Conservation (phyloP, 2,888 invertebrate genomes). For the Caradrina kadenii region DNA sequence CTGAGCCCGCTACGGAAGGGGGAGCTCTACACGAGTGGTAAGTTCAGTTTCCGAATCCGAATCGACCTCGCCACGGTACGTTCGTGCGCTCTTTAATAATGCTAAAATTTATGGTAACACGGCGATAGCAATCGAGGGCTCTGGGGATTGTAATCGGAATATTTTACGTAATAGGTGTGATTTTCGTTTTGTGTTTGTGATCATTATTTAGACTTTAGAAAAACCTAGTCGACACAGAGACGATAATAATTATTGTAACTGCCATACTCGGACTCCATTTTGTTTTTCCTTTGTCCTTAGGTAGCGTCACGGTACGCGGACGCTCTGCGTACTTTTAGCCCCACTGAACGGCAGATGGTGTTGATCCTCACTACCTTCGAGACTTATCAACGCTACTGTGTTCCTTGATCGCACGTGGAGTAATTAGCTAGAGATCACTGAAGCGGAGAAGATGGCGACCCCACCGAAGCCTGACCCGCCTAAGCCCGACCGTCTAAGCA, state of each 20-base stretch:
- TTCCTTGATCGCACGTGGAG: background rate
- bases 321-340: background rate
- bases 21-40: constrained; percentile 68
- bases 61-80: constrained; percentile 80
- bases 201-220: background rate
- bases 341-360: background rate
- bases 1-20: constrained; percentile 46
- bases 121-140: constrained; percentile 10
- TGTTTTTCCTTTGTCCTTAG: constrained; percentile 22
- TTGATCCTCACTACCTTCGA: background rate
- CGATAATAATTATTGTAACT: background rate
- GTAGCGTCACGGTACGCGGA: background rate
- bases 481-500: background rate
- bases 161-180: constrained; percentile 6
- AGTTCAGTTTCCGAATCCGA: constrained; percentile 69
- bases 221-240: background rate
- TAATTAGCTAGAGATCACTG: background rate
- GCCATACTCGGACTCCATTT: constrained; percentile 22
- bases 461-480: background rate
- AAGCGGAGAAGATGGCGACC: constrained; percentile 1
- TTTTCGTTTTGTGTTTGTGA: constrained; percentile 12
- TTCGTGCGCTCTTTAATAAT: constrained; percentile 66
- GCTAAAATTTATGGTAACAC: constrained; percentile 33
- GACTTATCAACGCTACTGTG: too few relatives aligned
- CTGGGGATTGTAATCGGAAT: constrained; percentile 14